These are phyloP conservation scores for Darevskia nairensis DNA, from an alignment of 2,797 vertebrate species.

Conservation along the genomic window DNA sequence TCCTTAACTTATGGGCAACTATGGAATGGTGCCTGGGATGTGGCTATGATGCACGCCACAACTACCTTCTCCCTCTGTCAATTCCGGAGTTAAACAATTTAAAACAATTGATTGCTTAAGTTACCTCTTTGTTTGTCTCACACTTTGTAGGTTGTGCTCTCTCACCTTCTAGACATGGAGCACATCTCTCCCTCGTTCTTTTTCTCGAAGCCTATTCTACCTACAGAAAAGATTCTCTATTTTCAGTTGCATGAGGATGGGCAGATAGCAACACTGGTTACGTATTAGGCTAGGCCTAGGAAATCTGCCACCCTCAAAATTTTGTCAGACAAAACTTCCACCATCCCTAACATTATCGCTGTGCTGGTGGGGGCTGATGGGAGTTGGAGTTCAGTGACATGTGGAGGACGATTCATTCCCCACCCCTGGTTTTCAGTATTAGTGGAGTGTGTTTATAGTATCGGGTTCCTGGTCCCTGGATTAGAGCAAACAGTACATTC, in stretches of 20 bases:
- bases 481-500: background rate
- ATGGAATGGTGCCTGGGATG: background rate
- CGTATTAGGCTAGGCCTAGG: too few relatives aligned
- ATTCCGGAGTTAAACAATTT: background rate
- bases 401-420: too few relatives aligned
- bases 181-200: background rate
- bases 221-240: background rate
- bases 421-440: too few relatives aligned
- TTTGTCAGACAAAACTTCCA: too few relatives aligned
- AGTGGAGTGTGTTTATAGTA: too few relatives aligned
- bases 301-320: too few relatives aligned
- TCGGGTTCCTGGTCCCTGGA: background rate
- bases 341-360: too few relatives aligned
- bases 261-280: background rate
- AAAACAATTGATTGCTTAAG: background rate
- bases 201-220: background rate
- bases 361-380: too few relatives aligned
- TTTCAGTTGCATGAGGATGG: background rate
- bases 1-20: background rate
- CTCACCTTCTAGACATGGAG: background rate
- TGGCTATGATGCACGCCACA: background rate
- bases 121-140: background rate
- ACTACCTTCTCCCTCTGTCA: background rate
- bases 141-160: background rate
- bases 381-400: too few relatives aligned